A percentile compares a stretch with the other conserved stretches of the same genome.
phyloP scores from a whole-genome alignment of 2,888 invertebrate species.

The Julus scandinavius region DNA sequence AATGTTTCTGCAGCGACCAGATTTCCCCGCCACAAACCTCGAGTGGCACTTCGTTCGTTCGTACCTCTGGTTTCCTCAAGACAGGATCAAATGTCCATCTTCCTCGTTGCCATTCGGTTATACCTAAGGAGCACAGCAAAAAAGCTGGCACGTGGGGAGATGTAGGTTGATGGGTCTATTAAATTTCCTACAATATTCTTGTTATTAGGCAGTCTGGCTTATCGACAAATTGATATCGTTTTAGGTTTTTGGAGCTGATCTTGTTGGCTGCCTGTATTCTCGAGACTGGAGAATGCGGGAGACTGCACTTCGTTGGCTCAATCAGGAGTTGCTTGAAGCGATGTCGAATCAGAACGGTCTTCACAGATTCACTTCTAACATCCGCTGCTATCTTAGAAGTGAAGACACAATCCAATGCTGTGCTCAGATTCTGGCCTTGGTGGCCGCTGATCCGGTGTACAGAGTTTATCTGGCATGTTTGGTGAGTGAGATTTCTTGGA shows the following conservation, averaged over 20 bases:
- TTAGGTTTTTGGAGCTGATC: conserved; percentile 66
- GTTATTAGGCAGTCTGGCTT: background rate
- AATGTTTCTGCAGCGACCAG: background rate
- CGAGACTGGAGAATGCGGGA: conserved; percentile 66
- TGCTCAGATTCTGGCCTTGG: conserved; percentile 65
- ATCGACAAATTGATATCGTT: background rate
- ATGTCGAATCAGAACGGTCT: conserved; percentile 81
- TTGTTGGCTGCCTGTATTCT: conserved; percentile 66
- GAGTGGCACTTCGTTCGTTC: background rate
- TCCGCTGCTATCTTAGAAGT: conserved; percentile 59
- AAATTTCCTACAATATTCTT: background rate
- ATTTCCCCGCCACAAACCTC: background rate
- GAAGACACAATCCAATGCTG: conserved; percentile 63
- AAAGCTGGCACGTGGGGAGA: conserved; percentile 12
- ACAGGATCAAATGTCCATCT: conserved; percentile 26
- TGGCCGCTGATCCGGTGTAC: conserved; percentile 67
- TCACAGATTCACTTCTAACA: conserved; percentile 75
- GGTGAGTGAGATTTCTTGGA: conserved; percentile 60
- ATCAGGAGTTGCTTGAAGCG: conserved; percentile 61
- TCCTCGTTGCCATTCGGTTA: conserved; percentile 49
- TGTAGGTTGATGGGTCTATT: background rate
- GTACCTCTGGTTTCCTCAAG: background rate
- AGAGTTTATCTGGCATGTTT: conserved; percentile 67
- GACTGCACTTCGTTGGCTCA: conserved; percentile 61
- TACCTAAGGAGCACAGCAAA: conserved; percentile 49